Evolutionary conservation across 2,113 vertebrate species (phyloP).

Genomic region (Cromileptes altivelis): DNA sequence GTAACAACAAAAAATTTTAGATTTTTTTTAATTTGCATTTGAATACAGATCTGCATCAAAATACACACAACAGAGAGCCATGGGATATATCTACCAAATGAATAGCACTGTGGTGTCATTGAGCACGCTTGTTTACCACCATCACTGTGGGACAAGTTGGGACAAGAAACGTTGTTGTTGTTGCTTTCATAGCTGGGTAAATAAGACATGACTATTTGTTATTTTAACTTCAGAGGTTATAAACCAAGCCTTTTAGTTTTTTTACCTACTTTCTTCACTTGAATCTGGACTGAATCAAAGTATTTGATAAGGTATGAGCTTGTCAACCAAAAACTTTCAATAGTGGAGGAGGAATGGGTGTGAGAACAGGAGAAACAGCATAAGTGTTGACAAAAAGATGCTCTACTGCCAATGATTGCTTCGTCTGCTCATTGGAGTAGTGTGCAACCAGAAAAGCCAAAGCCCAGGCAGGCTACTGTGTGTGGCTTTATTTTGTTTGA

Average conservation of each 20-base stretch:
- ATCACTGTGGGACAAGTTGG: neutral
- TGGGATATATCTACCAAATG: neutral
- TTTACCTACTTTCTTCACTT: too few relatives aligned
- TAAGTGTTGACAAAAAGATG: neutral
- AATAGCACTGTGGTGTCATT: too few relatives aligned
- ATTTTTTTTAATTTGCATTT: neutral
- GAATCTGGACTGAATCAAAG: too few relatives aligned
- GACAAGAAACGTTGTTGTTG: too few relatives aligned
- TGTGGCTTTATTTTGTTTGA: conserved; percentile 24
- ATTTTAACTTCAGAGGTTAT: too few relatives aligned
- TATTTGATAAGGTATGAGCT: neutral
- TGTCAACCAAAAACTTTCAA: neutral
- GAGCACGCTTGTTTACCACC: neutral
- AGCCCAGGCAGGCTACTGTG: neutral
- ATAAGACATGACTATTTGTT: too few relatives aligned
- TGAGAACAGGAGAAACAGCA: conserved; percentile 1
- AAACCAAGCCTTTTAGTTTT: too few relatives aligned
- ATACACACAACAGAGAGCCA: neutral
- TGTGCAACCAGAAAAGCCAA: neutral
- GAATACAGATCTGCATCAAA: neutral
- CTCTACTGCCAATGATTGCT: neutral
- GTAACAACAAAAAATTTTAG: too few relatives aligned
- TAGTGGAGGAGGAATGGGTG: neutral
- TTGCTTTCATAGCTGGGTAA: too few relatives aligned
- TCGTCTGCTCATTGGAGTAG: neutral